A percentile compares a stretch with the other conserved stretches of the same genome.
Evolutionary conservation across 2,888 invertebrate species (phyloP).

Genomic region (Trichogramma dendrolimi): DNA sequence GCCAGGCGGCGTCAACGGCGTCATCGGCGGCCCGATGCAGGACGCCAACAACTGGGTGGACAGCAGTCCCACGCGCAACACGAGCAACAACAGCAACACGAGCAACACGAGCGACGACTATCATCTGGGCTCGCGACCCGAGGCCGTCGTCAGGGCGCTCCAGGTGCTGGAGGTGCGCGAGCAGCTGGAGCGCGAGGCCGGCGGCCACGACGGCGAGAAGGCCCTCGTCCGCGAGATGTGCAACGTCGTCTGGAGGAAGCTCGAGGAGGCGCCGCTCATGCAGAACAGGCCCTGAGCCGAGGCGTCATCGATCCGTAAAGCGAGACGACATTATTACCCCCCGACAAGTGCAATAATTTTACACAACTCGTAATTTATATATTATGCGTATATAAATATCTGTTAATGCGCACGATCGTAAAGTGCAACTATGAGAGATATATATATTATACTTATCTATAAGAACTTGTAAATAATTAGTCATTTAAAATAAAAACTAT

Average conservation of each 20-base stretch:
- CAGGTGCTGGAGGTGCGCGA: conserved; percentile 89
- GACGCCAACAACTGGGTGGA: conserved; percentile 43
- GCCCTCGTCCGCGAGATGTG: conserved; percentile 94
- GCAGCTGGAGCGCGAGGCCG: conserved; percentile 71
- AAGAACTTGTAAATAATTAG: too few species aligned
- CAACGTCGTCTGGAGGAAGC: conserved; percentile 87
- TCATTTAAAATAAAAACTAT: too few species aligned
- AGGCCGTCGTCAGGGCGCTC: conserved; percentile 88
- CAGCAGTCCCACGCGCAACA: conserved; percentile 40
- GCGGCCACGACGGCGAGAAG: conserved; percentile 77
- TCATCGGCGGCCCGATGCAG: conserved; percentile 36
- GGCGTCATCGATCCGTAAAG: too few species aligned
- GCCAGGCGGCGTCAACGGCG: conserved; percentile 23
- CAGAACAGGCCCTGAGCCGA: conserved; percentile 53
- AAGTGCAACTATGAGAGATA: too few species aligned
- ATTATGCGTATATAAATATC: too few species aligned
- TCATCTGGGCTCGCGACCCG: conserved; percentile 69
- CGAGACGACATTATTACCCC: too few species aligned
- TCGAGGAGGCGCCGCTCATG: conserved; percentile 70
- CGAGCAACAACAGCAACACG: conserved; percentile 42
- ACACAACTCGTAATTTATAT: too few species aligned
- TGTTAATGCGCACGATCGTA: too few species aligned
- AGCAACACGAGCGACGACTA: conserved; percentile 41
- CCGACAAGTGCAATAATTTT: too few species aligned
- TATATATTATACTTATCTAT: too few species aligned